Evolutionary conservation across 2,888 invertebrate genomes (phyloP).

Genomic region (Caenorhabditis zanzibari): DNA sequence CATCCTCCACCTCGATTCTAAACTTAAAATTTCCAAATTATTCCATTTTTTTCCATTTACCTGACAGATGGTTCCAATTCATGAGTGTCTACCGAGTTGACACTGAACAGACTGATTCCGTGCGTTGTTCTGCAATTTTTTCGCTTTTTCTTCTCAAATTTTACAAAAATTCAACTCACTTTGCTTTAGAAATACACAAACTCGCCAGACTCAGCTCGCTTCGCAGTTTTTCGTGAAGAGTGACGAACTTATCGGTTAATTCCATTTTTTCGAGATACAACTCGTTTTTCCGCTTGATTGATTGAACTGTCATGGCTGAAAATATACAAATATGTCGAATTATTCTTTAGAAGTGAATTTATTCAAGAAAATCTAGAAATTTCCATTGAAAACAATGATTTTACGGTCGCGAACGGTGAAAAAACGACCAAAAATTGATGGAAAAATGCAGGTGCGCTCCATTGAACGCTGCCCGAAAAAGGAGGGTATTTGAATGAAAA

Average conservation of each 20-base stretch:
- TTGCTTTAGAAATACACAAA: slow-evolving; percentile 64
- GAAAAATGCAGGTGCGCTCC: slow-evolving; percentile 37
- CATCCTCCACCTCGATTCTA: slow-evolving; percentile 39
- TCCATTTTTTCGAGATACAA: slow-evolving; percentile 51
- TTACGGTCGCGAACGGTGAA: slow-evolving; percentile 9
- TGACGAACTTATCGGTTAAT: slow-evolving; percentile 46
- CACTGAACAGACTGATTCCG: slow-evolving; percentile 66
- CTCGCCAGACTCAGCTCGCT: slow-evolving; percentile 55
- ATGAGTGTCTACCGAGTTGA: slow-evolving; percentile 58
- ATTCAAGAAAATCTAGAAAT: neutral
- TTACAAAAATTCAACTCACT: slow-evolving; percentile 58
- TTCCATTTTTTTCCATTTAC: neutral
- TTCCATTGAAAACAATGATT: slow-evolving; percentile 11
- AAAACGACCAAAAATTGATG: slow-evolving; percentile 45
- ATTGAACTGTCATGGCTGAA: slow-evolving; percentile 20
- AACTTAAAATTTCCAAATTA: neutral
- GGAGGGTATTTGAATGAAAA: neutral
- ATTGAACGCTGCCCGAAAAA: neutral
- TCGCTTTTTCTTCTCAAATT: neutral
- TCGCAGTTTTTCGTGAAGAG: slow-evolving; percentile 26
- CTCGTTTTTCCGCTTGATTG: slow-evolving; percentile 37
- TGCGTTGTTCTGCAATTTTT: slow-evolving; percentile 53
- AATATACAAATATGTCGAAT: neutral
- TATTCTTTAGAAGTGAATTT: neutral
- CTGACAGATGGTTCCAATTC: slow-evolving; percentile 62